These are phyloP conservation scores for Drosophila rufa DNA, from an alignment of 1,140 invertebrate genomes.

Conservation along the genomic window DNA sequence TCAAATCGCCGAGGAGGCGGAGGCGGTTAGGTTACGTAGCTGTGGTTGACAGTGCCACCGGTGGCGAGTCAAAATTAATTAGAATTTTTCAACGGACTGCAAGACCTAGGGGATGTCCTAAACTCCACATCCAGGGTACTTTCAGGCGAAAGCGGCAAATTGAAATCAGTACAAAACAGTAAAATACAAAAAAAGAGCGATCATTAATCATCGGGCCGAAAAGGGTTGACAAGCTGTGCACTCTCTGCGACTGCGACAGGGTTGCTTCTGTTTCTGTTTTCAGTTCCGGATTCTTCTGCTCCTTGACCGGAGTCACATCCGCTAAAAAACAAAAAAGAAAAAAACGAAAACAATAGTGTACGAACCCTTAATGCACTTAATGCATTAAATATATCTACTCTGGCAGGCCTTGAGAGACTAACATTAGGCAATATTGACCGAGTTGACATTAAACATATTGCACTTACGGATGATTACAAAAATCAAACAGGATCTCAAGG, in stretches of 20 bases:
- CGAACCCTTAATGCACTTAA: conserved; percentile 42
- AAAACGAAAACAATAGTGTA: background rate
- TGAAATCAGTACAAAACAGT: conserved; percentile 79
- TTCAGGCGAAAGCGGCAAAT: conserved; percentile 51
- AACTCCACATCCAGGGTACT: conserved; percentile 25
- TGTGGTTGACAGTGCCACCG: conserved; percentile 79
- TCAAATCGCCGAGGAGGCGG: conserved; percentile 2
- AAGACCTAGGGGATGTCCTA: conserved; percentile 23
- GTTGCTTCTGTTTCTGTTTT: conserved; percentile 22
- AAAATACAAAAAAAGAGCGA: conserved; percentile 56
- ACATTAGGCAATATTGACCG: conserved; percentile 19
- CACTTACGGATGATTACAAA: background rate
- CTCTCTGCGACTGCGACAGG: conserved; percentile 34
- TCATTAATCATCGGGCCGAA: conserved; percentile 75
- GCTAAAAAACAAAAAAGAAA: conserved; percentile 8
- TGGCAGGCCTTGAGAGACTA: background rate
- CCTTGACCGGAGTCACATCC: conserved; percentile 52
- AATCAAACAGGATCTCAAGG: too few species aligned
- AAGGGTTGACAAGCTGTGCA: conserved; percentile 76
- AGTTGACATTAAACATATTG: conserved; percentile 4
- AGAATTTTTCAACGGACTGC: conserved; percentile 70
- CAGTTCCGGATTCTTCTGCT: conserved; percentile 35
- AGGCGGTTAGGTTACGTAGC: conserved; percentile 53
- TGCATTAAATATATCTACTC: conserved; percentile 13
- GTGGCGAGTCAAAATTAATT: conserved; percentile 84